A percentile compares a stretch with the other conserved stretches of the same genome.
Evolutionary conservation across 2,113 vertebrate genomes (phyloP).

Genomic region (Mixornis gularis): DNA sequence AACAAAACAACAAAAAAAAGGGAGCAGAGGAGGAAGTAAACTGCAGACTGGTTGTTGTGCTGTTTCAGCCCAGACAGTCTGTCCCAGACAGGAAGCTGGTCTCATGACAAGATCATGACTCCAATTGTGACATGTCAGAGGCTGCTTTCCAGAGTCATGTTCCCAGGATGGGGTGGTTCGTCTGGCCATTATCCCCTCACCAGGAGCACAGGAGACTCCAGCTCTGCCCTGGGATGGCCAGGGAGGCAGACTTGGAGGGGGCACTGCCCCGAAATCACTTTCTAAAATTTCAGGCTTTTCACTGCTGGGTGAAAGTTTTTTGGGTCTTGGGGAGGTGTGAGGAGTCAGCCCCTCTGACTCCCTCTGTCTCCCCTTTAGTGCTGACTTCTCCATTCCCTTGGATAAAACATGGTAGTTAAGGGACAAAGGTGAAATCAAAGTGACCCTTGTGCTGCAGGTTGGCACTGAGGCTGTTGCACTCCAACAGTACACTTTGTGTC

Average conservation of each 20-base stretch:
- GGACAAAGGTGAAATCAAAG: neutral
- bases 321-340: fast-evolving
- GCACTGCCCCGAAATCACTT: neutral
- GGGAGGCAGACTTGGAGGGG: neutral
- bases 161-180: neutral
- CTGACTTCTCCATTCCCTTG: neutral
- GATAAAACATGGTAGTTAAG: neutral
- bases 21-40: neutral
- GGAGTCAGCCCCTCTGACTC: neutral
- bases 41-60: neutral
- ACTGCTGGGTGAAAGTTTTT: too few species aligned
- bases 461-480: neutral
- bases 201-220: neutral
- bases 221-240: neutral
- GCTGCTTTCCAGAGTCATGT: neutral
- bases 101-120: neutral
- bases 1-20: neutral
- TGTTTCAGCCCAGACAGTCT: neutral
- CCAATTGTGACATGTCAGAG: neutral
- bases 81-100: neutral
- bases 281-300: neutral
- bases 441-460: neutral
- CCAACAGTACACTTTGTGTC: neutral
- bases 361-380: neutral
- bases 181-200: fast-evolving